A percentile compares a stretch with the other conserved stretches of the same genome.
phyloP scores from a whole-genome alignment of 2,888 invertebrate genomes.

The Trisateles emortualis region DNA sequence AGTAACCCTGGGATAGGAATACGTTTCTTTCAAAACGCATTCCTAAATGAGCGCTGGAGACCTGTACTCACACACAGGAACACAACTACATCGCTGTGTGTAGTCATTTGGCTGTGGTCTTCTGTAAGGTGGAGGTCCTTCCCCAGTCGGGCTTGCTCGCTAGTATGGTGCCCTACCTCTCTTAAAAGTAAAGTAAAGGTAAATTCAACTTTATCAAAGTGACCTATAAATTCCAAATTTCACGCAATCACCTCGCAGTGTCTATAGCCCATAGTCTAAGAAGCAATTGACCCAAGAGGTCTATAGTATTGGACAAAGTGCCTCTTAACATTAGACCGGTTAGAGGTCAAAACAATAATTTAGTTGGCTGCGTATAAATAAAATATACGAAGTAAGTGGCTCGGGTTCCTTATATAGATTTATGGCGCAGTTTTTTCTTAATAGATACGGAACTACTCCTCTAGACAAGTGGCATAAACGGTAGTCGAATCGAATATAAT shows the following conservation, averaged over 20 bases:
- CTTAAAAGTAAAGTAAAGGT: too few relatives aligned
- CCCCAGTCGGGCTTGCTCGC: too few relatives aligned
- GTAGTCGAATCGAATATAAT: too few relatives aligned
- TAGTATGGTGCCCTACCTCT: too few relatives aligned
- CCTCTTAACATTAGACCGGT: slow-evolving; percentile 11
- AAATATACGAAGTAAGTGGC: slow-evolving; percentile 32
- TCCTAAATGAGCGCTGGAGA: too few relatives aligned
- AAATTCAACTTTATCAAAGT: not conserved
- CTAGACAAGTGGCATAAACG: slow-evolving; percentile 7
- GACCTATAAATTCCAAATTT: slow-evolving; percentile 4
- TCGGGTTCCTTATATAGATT: slow-evolving; percentile 13
- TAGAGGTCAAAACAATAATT: slow-evolving; percentile 31
- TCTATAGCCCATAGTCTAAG: slow-evolving; percentile 8
- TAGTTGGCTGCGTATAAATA: slow-evolving; percentile 21
- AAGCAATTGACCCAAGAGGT: slow-evolving; percentile 14
- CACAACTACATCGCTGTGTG: too few relatives aligned
- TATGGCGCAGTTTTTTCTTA: slow-evolving; percentile 14
- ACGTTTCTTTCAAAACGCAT: too few relatives aligned
- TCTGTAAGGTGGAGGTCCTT: too few relatives aligned
- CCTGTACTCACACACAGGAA: too few relatives aligned
- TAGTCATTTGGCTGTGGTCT: too few relatives aligned
- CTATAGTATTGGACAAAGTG: slow-evolving; percentile 17
- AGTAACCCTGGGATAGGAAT: too few relatives aligned
- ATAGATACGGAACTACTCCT: slow-evolving; percentile 6
- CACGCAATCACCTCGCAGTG: not conserved